phyloP scores from a whole-genome alignment of 2,888 invertebrate genomes.

The Xestobium rufovillosum region DNA sequence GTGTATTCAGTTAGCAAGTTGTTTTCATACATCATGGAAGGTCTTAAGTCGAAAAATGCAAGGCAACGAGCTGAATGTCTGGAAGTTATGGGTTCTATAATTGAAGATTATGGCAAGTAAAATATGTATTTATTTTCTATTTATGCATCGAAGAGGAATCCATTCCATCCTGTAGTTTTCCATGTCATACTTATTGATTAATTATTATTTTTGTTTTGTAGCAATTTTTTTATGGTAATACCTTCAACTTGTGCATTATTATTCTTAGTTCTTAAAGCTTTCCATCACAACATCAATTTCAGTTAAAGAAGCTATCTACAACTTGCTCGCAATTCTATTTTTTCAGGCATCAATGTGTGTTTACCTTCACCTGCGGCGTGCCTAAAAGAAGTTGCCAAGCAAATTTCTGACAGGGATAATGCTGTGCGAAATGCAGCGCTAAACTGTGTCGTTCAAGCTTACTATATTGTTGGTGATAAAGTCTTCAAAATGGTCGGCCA shows the following conservation, averaged over 20 bases:
- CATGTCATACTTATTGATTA: too few species aligned
- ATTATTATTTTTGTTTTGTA: too few species aligned
- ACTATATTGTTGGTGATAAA: conserved; percentile 83
- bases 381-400: conserved; percentile 84
- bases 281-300: too few species aligned
- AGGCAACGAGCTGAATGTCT: conserved; percentile 94
- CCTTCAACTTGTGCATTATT: too few species aligned
- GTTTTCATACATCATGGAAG: conserved; percentile 88
- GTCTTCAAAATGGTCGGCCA: conserved; percentile 88
- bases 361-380: conserved; percentile 72
- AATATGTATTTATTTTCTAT: too few species aligned
- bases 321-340: conserved; percentile 4
- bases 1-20: conserved; percentile 86
- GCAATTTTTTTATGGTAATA: too few species aligned
- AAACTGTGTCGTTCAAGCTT: conserved; percentile 87
- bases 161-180: too few species aligned
- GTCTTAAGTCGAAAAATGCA: conserved; percentile 93
- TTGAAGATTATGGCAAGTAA: conserved; percentile 72
- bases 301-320: too few species aligned
- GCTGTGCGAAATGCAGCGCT: conserved; percentile 92
- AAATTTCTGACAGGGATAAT: conserved; percentile 94
- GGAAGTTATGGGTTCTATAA: conserved; percentile 80
- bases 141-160: too few species aligned
- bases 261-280: too few species aligned
- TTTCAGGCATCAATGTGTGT: conserved; percentile 59